These are phyloP conservation scores for Okapia johnstoni DNA, from an alignment of 2,113 vertebrate species.

Conservation along the genomic window DNA sequence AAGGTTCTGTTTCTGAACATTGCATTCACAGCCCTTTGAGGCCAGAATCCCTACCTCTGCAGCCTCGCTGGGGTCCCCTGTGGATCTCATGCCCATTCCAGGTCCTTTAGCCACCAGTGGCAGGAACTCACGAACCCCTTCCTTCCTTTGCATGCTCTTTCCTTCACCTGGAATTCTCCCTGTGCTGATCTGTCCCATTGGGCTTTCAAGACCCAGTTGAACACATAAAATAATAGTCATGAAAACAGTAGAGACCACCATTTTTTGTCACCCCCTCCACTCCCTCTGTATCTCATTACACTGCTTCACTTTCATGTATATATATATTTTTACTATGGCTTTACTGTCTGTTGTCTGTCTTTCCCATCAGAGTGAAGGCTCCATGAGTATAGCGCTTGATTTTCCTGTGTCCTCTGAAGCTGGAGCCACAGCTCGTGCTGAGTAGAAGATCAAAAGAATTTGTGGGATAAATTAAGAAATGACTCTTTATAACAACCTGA, in stretches of 20 bases:
- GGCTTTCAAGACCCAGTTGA: neutral
- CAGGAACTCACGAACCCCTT: neutral
- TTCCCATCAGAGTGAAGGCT: neutral
- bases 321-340: neutral
- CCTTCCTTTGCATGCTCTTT: neutral
- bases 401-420: neutral
- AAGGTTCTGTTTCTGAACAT: neutral
- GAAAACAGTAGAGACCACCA: neutral
- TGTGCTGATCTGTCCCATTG: neutral
- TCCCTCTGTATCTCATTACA: fast-evolving
- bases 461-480: neutral
- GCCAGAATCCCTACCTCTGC: too few species aligned
- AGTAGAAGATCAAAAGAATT: neutral
- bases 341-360: neutral
- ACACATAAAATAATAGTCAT: neutral
- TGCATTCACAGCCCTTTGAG: fast-evolving
- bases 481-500: neutral
- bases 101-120: neutral
- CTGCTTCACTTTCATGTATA: neutral
- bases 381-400: neutral
- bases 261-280: fast-evolving
- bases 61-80: neutral
- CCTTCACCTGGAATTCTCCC: neutral
- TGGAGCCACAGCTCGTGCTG: neutral
- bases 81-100: fast-evolving